Evolutionary conservation across 1,140 invertebrate species (phyloP).

Genomic region (Anthonomus grandis): DNA sequence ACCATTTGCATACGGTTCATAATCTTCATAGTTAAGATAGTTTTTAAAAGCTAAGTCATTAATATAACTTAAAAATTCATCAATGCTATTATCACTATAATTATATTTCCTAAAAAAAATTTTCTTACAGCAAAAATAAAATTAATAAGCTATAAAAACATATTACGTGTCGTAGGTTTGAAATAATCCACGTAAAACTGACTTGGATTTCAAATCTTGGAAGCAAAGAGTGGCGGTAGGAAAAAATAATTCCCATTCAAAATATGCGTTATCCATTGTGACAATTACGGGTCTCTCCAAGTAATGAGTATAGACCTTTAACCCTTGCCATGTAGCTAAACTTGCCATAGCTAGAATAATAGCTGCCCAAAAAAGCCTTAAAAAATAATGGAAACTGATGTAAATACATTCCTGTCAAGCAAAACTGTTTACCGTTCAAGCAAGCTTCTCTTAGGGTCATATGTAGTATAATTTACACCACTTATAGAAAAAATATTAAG

Average conservation of each 20-base stretch:
- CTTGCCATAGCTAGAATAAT: neutral
- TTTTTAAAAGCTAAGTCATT: conserved; percentile 23
- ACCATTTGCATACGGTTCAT: conserved; percentile 24
- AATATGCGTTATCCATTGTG: conserved; percentile 25
- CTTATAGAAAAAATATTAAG: conserved; percentile 12
- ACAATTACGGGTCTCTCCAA: conserved; percentile 27
- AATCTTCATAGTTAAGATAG: conserved; percentile 19
- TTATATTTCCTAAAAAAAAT: no score
- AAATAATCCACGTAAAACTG: no score
- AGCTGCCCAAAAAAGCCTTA: conserved; percentile 12
- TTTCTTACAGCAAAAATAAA: no score
- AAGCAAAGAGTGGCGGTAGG: conserved; percentile 29
- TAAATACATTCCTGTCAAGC: neutral
- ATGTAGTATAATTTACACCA: conserved; percentile 9
- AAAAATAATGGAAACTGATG: neutral
- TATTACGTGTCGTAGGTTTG: no score
- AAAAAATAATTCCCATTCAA: conserved; percentile 25
- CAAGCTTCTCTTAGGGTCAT: conserved; percentile 7
- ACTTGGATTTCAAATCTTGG: neutral
- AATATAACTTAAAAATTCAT: conserved; percentile 17
- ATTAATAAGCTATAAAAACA: no score
- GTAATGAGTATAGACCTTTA: conserved; percentile 25
- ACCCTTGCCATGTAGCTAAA: conserved; percentile 11
- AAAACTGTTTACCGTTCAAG: conserved; percentile 16
- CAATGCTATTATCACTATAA: neutral